Evolutionary conservation across 2,888 invertebrate species (phyloP).

Genomic region (Phalangium opilio): DNA sequence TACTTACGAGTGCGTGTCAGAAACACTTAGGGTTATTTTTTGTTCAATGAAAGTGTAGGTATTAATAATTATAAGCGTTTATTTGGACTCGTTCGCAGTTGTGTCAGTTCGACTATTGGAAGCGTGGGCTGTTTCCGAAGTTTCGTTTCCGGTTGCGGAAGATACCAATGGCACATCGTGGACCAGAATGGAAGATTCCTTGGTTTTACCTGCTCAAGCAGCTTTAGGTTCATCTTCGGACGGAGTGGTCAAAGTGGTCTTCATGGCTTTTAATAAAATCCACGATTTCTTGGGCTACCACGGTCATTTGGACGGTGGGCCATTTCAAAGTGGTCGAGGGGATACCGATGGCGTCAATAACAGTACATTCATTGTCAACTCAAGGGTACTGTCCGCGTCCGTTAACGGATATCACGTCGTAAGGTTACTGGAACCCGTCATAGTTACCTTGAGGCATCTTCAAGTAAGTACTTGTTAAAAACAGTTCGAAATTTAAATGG

Average conservation of each 20-base stretch:
- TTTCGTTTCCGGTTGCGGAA: constrained; percentile 11
- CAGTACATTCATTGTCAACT: constrained; percentile 19
- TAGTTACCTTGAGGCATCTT: constrained; percentile 64
- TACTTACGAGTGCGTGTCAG: too few relatives aligned
- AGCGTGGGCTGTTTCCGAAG: constrained; percentile 12
- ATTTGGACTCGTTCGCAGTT: too few relatives aligned
- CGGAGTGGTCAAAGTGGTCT: constrained; percentile 59
- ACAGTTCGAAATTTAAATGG: too few relatives aligned
- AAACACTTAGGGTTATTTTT: too few relatives aligned
- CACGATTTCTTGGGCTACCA: constrained; percentile 50
- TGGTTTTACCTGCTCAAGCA: constrained; percentile 13
- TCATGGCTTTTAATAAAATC: constrained; percentile 74
- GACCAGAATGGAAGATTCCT: constrained; percentile 7
- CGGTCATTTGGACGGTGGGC: neutral
- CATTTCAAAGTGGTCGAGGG: neutral
- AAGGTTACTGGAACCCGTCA: constrained; percentile 54
- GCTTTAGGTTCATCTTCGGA: constrained; percentile 11
- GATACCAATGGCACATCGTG: constrained; percentile 11
- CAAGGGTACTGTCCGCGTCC: constrained; percentile 13
- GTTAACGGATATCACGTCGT: constrained; percentile 29
- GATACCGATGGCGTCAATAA: constrained; percentile 13
- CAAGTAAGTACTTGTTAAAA: constrained; percentile 39
- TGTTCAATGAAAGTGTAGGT: too few relatives aligned
- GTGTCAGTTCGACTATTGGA: constrained; percentile 14
- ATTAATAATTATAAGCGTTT: too few relatives aligned